Percentiles rank a stretch among this genome's conserved stretches.
These are phyloP conservation scores for Ptiloglossa arizonensis DNA, from an alignment of 1,140 invertebrate genomes.

Conservation along the genomic window DNA sequence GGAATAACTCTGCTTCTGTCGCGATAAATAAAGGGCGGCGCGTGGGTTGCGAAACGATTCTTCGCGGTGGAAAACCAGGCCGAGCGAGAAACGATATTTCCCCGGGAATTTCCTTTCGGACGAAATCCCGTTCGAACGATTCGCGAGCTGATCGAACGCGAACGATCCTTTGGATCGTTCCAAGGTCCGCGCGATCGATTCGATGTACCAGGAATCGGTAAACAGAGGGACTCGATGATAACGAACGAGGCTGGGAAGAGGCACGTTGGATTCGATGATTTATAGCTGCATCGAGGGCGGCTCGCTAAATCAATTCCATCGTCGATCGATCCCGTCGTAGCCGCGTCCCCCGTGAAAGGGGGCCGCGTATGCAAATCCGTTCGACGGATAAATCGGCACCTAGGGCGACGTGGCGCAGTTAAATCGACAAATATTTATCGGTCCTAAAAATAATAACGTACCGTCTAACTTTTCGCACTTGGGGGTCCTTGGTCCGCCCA, in stretches of 20 bases:
- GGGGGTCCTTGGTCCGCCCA: constrained; percentile 41
- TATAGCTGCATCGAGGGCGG: constrained; percentile 25
- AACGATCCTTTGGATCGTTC: too few species aligned
- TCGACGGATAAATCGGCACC: constrained; percentile 45
- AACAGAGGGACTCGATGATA: constrained; percentile 48
- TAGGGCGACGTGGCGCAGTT: constrained; percentile 37
- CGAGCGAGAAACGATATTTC: too few species aligned
- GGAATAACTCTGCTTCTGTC: not conserved
- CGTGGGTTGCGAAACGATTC: too few species aligned
- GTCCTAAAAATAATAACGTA: constrained; percentile 43
- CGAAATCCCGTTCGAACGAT: too few species aligned
- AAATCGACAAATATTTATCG: constrained; percentile 48
- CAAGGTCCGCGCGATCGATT: not conserved
- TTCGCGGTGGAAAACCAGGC: too few species aligned
- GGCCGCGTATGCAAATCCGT: constrained; percentile 33
- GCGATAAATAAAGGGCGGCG: not conserved
- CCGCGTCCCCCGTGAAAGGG: constrained; percentile 3
- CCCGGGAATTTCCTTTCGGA: too few species aligned
- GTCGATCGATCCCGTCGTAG: constrained; percentile 43
- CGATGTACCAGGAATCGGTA: constrained; percentile 20
- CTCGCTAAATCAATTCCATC: constrained; percentile 54
- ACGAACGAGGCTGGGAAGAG: constrained; percentile 54
- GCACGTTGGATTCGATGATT: constrained; percentile 44
- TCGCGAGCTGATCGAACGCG: too few species aligned
- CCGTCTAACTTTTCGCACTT: constrained; percentile 49